Evolutionary conservation across 2,113 vertebrate species (phyloP).

Genomic region (Tyto alba): DNA sequence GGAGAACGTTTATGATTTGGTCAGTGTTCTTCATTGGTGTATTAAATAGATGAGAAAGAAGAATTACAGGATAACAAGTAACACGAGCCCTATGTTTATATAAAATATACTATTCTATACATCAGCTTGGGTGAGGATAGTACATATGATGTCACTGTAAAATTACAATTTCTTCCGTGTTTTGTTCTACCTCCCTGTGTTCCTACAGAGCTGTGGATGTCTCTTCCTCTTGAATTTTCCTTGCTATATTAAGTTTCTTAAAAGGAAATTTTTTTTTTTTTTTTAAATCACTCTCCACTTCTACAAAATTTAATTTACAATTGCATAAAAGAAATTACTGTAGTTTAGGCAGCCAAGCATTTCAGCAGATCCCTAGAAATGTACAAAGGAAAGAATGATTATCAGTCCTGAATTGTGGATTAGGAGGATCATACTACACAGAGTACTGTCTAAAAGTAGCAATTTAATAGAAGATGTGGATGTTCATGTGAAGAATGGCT

Average conservation of each 20-base stretch:
- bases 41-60: background rate
- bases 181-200: background rate
- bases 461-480: constrained; percentile 28
- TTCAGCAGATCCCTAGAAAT: constrained; percentile 39
- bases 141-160: background rate
- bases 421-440: constrained; percentile 32
- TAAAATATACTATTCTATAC: background rate
- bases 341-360: constrained; percentile 54
- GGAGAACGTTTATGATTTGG: background rate
- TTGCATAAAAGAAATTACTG: constrained; percentile 40
- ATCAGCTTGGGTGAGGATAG: background rate
- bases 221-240: constrained; percentile 12
- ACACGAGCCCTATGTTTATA: background rate
- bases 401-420: constrained; percentile 30
- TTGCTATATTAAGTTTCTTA: constrained; percentile 28
- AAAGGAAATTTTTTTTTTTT: background rate
- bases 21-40: background rate
- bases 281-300: background rate
- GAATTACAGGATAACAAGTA: background rate
- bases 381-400: constrained; percentile 38
- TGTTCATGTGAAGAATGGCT: background rate
- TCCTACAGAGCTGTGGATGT: background rate
- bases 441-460: constrained; percentile 14
- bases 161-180: background rate
- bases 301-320: constrained; percentile 43